Base-by-base conservation (phyloP, 1,140 invertebrate species). In the Pararge aegeria region DNA sequence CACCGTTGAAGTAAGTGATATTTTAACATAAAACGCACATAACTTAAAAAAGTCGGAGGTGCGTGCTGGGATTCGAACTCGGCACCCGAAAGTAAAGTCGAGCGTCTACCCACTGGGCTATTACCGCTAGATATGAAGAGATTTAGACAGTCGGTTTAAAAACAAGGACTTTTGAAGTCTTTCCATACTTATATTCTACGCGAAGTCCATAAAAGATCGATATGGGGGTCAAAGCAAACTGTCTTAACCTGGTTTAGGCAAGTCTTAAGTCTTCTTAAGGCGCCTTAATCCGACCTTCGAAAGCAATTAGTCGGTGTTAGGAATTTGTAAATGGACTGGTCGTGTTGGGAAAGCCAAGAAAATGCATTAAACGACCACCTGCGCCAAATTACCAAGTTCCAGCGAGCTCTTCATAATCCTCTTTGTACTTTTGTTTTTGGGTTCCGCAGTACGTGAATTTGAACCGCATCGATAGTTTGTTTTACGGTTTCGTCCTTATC, bases 261-360 rank as follows among this genome's bases (percentile, higher is more conserved):
- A 77, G 61, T 71, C 70, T 72, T 73, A 74, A 80, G 77, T 65
- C 70, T 73, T 70, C 75, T 66, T 75, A 76, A 74, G 64, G 62
- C 64, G 55, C 48, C 29, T 37, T 74, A 80, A 80, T 80, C 75
- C 75, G 50, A 62, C 68, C 69, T 76, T 73, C 64, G 48, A 62
- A 71, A 74, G 64, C 71, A 74, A 78, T 80, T 76, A 76, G 72
- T 46, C 58, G 61, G 61, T 61, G 57, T 66, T 60, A 67, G 59
- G 61, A 59, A 65, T 63, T 67, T 70, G 60, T 55, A 75, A 77
- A 75, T 76, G 73, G 76, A 74, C 68, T 69, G 66, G 55, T 54
- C 56, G 49, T 65, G 65, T 65, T 49, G 55, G 49, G 51, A 64
- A 61, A 63, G 46, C 55, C 27, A 27, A 48, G 58, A 56, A 62